Evolutionary conservation across 2,113 vertebrate species (phyloP), one percentile per base, ranked within the genome.

Genomic region (Malurus alboscapulatus): DNA sequence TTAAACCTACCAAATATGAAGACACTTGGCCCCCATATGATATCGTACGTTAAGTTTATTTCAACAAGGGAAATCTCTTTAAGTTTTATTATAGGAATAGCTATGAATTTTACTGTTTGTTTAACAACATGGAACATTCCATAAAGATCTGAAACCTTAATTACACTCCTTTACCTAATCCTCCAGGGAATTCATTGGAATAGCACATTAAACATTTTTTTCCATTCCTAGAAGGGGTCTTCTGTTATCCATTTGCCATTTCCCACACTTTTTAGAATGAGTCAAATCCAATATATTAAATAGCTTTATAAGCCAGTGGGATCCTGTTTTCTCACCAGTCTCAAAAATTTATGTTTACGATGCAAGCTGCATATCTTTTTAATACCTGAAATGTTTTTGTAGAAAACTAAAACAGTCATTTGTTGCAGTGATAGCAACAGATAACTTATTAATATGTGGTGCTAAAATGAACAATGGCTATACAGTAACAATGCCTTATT

Each of bases 61-160:
- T 89, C 58, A 84, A 77, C 69, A 69, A 51, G 27, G 88, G 51
- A 84, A 51, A 69, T 61, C 61, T 84, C 79, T 87, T 92, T 88
- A 85, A 55, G 47, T 77, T 96, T 92, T 87, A 71, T 75, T 67
- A 59, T 19, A 92, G 44, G 85, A 79, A 94, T 77, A 93, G 73
- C 44, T 73, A 73, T 40, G 32, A 66, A 50, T 97, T 96, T 97
- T 95, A 90, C 67, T 91, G 87, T 89, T 95, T 96, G 77, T 84
- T 90, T 96, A 94, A 96, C 88, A 95, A 86, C 91, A 96, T 15
- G 50, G 68, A 81, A 92, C 94, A 73, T 90, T 80, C 54, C 19
- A 83, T 92, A 95, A 96, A 48, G 18, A 93, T 72, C 66, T 85
- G 84, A 90, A 74, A 92, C 36, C 27, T 58, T 94, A 80, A 93